phyloP scores from a whole-genome alignment of 2,888 invertebrate species.

The Epirrita christyi region DNA sequence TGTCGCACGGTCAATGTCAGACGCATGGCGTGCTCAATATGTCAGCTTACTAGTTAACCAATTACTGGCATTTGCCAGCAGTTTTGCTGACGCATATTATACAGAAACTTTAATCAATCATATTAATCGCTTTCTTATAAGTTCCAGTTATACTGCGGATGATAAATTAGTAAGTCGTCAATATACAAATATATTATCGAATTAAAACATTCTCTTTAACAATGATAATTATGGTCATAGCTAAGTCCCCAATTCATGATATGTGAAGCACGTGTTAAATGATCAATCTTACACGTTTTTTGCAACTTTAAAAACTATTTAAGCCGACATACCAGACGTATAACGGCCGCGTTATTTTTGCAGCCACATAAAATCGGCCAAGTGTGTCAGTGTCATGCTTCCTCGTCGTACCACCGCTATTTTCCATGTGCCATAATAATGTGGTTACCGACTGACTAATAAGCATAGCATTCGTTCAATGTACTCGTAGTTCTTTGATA shows the following conservation, averaged over 20 bases:
- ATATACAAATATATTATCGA: no score
- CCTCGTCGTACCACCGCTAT: slow-evolving; percentile 29
- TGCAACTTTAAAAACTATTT: background rate
- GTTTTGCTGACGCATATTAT: background rate
- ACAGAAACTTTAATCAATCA: background rate
- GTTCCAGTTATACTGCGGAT: no score
- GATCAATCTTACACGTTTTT: background rate
- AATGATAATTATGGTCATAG: background rate
- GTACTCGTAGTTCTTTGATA: no score
- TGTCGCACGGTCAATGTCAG: slow-evolving; percentile 45
- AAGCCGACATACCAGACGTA: slow-evolving; percentile 9
- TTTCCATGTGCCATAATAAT: slow-evolving; percentile 27
- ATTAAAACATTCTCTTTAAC: background rate
- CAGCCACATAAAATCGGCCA: slow-evolving; percentile 48
- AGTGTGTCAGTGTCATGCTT: slow-evolving; percentile 55
- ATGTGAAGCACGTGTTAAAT: background rate
- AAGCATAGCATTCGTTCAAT: no score
- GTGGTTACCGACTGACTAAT: slow-evolving; percentile 9
- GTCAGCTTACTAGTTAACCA: slow-evolving; percentile 16
- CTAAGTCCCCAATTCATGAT: background rate
- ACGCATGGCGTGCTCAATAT: slow-evolving; percentile 39
- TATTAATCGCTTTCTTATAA: no score
- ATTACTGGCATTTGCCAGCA: slow-evolving; percentile 11
- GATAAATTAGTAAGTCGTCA: no score
- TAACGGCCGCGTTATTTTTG: slow-evolving; percentile 47